Conservation (phyloP, 2,888 invertebrate genomes). For the Cantharis rufa region DNA sequence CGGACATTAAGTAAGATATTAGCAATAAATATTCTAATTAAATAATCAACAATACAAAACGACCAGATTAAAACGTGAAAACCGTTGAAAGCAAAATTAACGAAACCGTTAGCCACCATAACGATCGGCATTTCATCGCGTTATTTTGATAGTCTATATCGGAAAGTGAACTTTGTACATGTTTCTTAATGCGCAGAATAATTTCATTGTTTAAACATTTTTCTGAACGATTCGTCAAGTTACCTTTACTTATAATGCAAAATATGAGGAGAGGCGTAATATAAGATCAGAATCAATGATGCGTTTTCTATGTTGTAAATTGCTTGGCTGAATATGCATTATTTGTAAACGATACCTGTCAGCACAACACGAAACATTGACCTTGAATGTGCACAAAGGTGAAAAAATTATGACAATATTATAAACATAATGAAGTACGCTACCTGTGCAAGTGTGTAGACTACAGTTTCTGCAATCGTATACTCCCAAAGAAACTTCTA, state of each 20-base stretch:
- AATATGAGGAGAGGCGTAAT: background rate
- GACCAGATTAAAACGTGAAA: background rate
- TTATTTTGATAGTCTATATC: background rate
- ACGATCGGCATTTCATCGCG: background rate
- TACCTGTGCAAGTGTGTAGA: conserved; percentile 48
- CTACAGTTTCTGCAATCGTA: conserved; percentile 54
- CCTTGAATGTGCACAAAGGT: conserved; percentile 3
- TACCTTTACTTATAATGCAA: background rate
- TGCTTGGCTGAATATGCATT: conserved; percentile 6
- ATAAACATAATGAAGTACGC: background rate
- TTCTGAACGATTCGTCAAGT: background rate
- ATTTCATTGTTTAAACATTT: background rate
- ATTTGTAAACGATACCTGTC: conserved; percentile 4
- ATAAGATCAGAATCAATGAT: background rate
- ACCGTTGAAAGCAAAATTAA: background rate
- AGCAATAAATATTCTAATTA: background rate
- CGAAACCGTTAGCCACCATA: background rate
- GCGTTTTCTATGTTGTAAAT: conserved; percentile 2
- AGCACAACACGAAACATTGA: background rate
- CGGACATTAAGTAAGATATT: background rate
- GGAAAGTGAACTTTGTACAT: background rate
- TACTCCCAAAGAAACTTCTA: conserved; percentile 71
- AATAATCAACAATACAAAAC: background rate
- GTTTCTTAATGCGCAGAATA: background rate
- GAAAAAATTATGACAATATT: background rate